These are phyloP conservation scores for Crotophaga sulcirostris DNA, from an alignment of 2,113 vertebrate genomes.

Conservation along the genomic window DNA sequence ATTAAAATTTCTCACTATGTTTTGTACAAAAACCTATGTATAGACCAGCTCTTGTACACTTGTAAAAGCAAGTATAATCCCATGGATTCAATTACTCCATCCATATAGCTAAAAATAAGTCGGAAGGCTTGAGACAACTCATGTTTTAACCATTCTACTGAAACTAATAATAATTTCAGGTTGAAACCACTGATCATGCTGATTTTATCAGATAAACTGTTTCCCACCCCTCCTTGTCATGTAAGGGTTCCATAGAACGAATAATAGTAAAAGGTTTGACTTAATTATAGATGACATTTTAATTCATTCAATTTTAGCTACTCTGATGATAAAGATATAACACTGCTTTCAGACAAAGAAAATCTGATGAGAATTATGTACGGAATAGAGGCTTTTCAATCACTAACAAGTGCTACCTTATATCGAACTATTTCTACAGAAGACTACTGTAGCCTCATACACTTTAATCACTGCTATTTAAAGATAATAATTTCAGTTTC, in stretches of 20 bases:
- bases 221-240: background rate
- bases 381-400: conserved; percentile 16
- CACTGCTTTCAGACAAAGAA: conserved; percentile 37
- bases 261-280: conserved; percentile 53
- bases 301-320: conserved; percentile 51
- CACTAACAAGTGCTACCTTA: background rate
- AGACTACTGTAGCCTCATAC: background rate
- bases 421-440: background rate
- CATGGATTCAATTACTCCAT: background rate
- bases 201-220: conserved; percentile 50
- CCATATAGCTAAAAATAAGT: background rate
- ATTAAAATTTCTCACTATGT: background rate
- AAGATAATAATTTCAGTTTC: conserved; percentile 20
- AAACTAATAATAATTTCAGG: conserved; percentile 37
- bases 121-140: background rate
- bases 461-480: conserved; percentile 26
- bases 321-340: conserved; percentile 45
- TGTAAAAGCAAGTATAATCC: background rate
- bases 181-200: conserved; percentile 39
- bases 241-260: conserved; percentile 28
- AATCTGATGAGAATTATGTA: conserved; percentile 52
- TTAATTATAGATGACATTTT: conserved; percentile 62
- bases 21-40: background rate
- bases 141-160: background rate
- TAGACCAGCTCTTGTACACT: background rate